Evolutionary conservation across 2,888 invertebrate species (phyloP).

Genomic region (Drosophila nr. fundita): DNA sequence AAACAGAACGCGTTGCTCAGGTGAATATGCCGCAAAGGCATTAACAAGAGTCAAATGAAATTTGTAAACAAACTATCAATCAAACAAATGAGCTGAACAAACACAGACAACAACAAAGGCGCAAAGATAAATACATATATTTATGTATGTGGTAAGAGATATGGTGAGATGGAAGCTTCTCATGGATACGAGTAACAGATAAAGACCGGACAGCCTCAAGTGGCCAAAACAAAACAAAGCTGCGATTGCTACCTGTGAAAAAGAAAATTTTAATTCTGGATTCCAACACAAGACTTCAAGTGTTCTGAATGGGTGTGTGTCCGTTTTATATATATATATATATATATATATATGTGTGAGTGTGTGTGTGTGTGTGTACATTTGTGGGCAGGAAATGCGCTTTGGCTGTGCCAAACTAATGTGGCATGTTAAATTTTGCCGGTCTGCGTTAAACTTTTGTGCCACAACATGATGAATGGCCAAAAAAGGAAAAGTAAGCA

Average conservation of each 20-base stretch:
- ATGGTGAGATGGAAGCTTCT: conserved; percentile 31
- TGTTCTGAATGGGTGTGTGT: neutral
- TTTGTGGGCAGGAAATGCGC: conserved; percentile 69
- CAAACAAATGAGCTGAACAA: conserved; percentile 63
- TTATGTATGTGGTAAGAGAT: conserved; percentile 11
- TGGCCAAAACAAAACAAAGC: conserved; percentile 43
- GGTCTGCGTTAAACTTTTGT: conserved; percentile 38
- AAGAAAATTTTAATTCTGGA: conserved; percentile 13
- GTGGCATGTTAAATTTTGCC: conserved; percentile 40
- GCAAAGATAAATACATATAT: conserved; percentile 7
- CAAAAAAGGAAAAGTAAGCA: conserved; percentile 23
- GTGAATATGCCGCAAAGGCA: conserved; percentile 53
- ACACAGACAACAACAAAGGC: conserved; percentile 34
- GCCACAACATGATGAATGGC: conserved; percentile 52
- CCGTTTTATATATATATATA: neutral
- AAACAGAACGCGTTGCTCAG: conserved; percentile 33
- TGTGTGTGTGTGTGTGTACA: conserved; percentile 12
- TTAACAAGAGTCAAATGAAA: conserved; percentile 58
- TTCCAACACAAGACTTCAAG: conserved; percentile 13
- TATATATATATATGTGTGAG: neutral
- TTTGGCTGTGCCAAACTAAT: conserved; percentile 58
- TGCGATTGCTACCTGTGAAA: conserved; percentile 54
- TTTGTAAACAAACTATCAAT: conserved; percentile 80
- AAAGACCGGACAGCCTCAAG: conserved; percentile 51
- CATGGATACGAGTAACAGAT: conserved; percentile 37